phyloP scores from a whole-genome alignment of 2,888 invertebrate species.

The Drosophila emarginata region DNA sequence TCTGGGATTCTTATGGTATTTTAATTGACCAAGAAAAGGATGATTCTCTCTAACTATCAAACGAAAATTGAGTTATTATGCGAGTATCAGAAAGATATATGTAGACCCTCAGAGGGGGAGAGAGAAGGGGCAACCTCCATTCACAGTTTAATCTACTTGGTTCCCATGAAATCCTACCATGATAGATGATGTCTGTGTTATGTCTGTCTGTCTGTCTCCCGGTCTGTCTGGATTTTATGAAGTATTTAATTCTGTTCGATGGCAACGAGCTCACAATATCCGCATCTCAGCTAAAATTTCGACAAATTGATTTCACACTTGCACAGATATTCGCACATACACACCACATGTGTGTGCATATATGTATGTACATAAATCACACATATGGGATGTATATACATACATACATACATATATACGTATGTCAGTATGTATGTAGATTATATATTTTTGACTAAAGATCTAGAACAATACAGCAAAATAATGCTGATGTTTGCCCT shows the following conservation, averaged over 20 bases:
- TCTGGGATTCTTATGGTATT: conserved; percentile 11
- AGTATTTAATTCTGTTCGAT: conserved; percentile 66
- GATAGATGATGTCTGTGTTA: conserved; percentile 5
- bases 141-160: background rate
- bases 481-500: conserved; percentile 40
- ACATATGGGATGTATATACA: background rate
- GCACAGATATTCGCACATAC: background rate
- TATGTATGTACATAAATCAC: conserved; percentile 25
- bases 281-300: conserved; percentile 49
- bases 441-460: background rate
- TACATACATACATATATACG: background rate
- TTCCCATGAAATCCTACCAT: conserved; percentile 6
- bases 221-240: conserved; percentile 40
- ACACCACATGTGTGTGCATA: too few species aligned
- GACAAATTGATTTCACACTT: conserved; percentile 74
- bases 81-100: background rate
- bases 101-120: background rate
- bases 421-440: too few species aligned
- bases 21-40: conserved; percentile 9
- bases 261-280: conserved; percentile 29
- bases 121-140: background rate
- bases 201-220: background rate
- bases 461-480: background rate
- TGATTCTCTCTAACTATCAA: background rate
- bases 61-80: conserved; percentile 2